These are phyloP conservation scores for Taxidea taxus DNA, from an alignment of 2,113 vertebrate species.

Conservation along the genomic window DNA sequence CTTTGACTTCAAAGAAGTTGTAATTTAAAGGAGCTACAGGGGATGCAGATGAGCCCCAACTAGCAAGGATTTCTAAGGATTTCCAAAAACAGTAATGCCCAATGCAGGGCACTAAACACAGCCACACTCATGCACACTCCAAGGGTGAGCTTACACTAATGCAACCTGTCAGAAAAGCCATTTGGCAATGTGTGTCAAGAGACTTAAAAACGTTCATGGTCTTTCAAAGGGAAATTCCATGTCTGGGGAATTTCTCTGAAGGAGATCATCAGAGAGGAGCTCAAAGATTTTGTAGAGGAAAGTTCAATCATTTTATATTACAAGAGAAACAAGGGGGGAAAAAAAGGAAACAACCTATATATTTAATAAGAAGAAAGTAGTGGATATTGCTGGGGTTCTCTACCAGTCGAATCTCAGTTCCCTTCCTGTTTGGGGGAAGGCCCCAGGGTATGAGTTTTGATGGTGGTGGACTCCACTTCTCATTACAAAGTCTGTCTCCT, in stretches of 20 bases:
- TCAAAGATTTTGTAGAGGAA: neutral
- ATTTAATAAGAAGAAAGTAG: neutral
- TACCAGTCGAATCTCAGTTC: neutral
- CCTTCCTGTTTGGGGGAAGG: neutral
- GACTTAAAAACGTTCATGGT: neutral
- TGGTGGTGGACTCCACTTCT: neutral
- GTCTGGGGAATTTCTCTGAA: neutral
- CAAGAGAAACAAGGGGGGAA: neutral
- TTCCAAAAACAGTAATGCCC: neutral
- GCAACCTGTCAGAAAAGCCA: neutral
- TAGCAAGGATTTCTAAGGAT: neutral
- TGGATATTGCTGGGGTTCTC: neutral
- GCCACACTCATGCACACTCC: no score
- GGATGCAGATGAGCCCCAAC: neutral
- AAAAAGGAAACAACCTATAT: neutral
- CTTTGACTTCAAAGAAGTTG: constrained; percentile 19
- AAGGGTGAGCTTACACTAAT: neutral
- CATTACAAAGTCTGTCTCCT: neutral
- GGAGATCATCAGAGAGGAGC: neutral
- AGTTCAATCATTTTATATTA: neutral
- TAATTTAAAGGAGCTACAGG: neutral
- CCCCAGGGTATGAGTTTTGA: neutral
- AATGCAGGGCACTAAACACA: fast-evolving
- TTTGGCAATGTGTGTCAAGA: neutral
- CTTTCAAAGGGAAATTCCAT: constrained; percentile 11